Percentiles rank a stretch among this genome's conserved stretches.
Conservation (phyloP, 1,140 invertebrate genomes). For the Hylyphantes graminicola region DNA sequence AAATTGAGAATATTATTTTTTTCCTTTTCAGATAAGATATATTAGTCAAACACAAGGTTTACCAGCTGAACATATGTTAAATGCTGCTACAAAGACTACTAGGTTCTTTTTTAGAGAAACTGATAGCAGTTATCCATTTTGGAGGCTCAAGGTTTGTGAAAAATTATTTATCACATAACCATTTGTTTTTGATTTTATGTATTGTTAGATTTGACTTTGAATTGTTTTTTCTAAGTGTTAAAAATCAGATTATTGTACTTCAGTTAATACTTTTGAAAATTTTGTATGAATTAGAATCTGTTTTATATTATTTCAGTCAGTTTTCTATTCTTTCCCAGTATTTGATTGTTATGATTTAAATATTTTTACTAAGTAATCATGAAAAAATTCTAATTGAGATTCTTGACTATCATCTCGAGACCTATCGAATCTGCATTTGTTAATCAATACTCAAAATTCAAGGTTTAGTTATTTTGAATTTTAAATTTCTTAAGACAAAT, state of each 20-base stretch:
- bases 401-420: no score
- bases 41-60: constrained; percentile 91
- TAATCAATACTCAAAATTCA: no score
- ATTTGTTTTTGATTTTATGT: neutral
- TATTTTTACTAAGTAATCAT: no score
- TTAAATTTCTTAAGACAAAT: no score
- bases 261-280: neutral
- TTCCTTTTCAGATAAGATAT: constrained; percentile 77
- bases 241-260: neutral
- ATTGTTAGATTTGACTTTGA: neutral
- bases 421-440: no score
- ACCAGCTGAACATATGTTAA: constrained; percentile 97
- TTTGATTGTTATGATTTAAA: no score
- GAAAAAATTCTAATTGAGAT: no score
- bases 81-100: constrained; percentile 96
- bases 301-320: no score
- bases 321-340: no score
- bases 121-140: constrained; percentile 93
- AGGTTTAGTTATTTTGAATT: no score
- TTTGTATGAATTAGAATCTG: no score
- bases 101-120: constrained; percentile 98
- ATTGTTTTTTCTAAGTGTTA: neutral
- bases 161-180: neutral
- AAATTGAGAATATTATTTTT: constrained; percentile 5
- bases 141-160: constrained; percentile 80